A percentile compares a stretch with the other conserved stretches of the same genome.
phyloP scores from a whole-genome alignment of 2,797 vertebrate species.

The Gobionotothen gibberifrons region DNA sequence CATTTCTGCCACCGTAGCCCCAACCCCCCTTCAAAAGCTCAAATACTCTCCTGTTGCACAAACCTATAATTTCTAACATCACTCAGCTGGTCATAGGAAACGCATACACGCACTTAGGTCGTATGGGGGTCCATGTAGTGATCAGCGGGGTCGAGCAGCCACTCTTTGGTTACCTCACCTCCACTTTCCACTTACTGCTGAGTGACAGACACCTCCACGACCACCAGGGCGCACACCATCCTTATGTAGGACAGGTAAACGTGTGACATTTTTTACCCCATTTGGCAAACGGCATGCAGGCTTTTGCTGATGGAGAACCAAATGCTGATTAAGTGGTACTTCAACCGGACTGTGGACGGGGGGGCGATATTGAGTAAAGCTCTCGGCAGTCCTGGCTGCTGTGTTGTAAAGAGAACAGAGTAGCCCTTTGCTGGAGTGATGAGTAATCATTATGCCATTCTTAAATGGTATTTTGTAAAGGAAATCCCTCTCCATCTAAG shows the following conservation, averaged over 20 bases:
- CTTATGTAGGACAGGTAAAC: slow-evolving; percentile 88
- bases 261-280: slow-evolving; percentile 79
- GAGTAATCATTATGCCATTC: slow-evolving; percentile 69
- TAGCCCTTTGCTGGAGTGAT: slow-evolving; percentile 68
- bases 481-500: slow-evolving; percentile 51
- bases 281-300: slow-evolving; percentile 70
- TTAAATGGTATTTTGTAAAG: slow-evolving; percentile 70
- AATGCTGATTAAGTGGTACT: slow-evolving; percentile 68
- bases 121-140: slow-evolving; percentile 80
- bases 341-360: slow-evolving; percentile 46
- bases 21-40: background rate
- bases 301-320: slow-evolving; percentile 80
- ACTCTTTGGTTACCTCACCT: slow-evolving; percentile 75
- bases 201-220: slow-evolving; percentile 76
- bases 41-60: slow-evolving; percentile 45
- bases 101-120: slow-evolving; percentile 77
- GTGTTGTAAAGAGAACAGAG: slow-evolving; percentile 49
- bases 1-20: background rate
- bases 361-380: slow-evolving; percentile 78
- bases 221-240: slow-evolving; percentile 80
- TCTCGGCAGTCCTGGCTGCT: slow-evolving; percentile 72
- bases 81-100: slow-evolving; percentile 84
- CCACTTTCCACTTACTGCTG: slow-evolving; percentile 78
- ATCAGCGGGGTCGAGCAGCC: slow-evolving; percentile 80
- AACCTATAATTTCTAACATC: slow-evolving; percentile 84